These are phyloP conservation scores for Aldabrachelys gigantea DNA, from an alignment of 2,113 vertebrate species.

Conservation along the genomic window DNA sequence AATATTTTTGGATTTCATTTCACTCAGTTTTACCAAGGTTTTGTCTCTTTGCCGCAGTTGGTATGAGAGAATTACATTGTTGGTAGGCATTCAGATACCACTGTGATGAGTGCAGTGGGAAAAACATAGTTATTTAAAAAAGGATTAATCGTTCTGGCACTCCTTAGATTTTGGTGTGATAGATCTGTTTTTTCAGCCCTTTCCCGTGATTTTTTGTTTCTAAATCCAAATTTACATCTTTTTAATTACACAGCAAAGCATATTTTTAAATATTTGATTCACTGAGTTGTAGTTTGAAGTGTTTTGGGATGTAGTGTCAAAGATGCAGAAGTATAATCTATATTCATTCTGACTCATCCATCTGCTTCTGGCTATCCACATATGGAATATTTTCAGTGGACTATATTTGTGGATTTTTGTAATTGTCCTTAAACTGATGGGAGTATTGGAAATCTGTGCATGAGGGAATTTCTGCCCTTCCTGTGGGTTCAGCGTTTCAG, in stretches of 20 bases:
- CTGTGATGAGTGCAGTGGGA: not conserved
- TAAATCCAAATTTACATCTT: not conserved
- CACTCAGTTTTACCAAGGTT: not conserved
- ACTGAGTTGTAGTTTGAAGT: not conserved
- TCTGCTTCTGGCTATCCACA: not conserved
- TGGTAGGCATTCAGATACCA: not conserved
- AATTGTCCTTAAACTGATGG: not conserved
- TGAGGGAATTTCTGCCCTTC: not conserved
- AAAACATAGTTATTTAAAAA: not conserved
- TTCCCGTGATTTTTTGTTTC: not conserved
- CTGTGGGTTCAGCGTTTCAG: not conserved
- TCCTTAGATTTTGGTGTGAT: not conserved
- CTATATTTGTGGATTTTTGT: not conserved
- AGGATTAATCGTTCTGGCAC: not conserved
- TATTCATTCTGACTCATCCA: not conserved
- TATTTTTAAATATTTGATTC: not conserved
- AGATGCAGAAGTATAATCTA: not conserved
- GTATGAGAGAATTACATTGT: not conserved
- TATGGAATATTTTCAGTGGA: not conserved
- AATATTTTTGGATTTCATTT: slow-evolving; percentile 1
- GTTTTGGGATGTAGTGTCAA: not conserved
- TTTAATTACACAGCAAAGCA: not conserved
- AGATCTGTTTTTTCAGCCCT: not conserved
- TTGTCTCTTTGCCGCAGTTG: not conserved
- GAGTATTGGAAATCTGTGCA: not conserved